phyloP scores from a whole-genome alignment of 2,888 invertebrate genomes.

The Tachina lurida region DNA sequence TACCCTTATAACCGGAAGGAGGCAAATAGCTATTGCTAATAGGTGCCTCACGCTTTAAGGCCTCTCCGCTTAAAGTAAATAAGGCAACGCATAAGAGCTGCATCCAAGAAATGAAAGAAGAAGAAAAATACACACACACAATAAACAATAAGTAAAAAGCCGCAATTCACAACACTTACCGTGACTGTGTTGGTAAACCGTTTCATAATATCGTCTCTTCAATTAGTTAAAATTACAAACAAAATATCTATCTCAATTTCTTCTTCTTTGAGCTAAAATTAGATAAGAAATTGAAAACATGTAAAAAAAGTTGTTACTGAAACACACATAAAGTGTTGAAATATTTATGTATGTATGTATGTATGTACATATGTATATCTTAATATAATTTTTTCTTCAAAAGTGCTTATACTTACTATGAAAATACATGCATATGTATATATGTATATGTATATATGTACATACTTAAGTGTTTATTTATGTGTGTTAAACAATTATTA shows the following conservation, averaged over 20 bases:
- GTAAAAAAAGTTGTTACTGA: conserved; percentile 1
- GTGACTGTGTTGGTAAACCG: conserved; percentile 66
- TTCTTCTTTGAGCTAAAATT: conserved; percentile 58
- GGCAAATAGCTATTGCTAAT: conserved; percentile 79
- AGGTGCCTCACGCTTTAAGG: conserved; percentile 82
- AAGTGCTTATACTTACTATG: no score
- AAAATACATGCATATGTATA: no score
- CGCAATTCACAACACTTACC: conserved; percentile 75
- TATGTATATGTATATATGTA: neutral
- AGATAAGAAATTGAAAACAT: conserved; percentile 36
- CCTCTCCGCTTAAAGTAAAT: conserved; percentile 76
- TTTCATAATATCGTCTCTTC: conserved; percentile 64
- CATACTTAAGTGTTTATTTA: neutral
- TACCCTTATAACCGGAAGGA: conserved; percentile 80
- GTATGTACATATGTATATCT: neutral
- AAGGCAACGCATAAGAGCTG: conserved; percentile 77
- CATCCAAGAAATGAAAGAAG: conserved; percentile 24
- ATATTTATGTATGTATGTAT: neutral
- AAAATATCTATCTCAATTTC: conserved; percentile 37
- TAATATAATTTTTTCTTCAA: neutral
- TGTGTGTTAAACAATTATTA: conserved; percentile 9
- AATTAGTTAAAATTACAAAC: conserved; percentile 33
- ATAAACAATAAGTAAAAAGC: conserved; percentile 14
- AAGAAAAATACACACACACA: conserved; percentile 39
- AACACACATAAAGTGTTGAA: conserved; percentile 3